Evolutionary conservation across 1,140 invertebrate species (phyloP), one percentile per base, ranked within the genome.

Genomic region (Ylistrum balloti): DNA sequence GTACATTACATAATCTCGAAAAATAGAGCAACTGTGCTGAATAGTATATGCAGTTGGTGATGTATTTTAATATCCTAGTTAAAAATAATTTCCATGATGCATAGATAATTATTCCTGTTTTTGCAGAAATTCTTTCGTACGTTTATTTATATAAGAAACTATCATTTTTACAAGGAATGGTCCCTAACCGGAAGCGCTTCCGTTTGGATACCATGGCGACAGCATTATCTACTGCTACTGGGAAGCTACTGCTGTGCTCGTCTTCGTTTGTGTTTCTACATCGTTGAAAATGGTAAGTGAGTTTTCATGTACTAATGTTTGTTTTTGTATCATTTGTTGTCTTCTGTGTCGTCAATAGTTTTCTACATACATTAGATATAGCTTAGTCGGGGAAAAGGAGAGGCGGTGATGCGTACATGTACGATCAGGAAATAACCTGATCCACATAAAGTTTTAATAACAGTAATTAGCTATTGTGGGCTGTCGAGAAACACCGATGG

Each of bases 191-290:
- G 56, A 74, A 74, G 56, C 1, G 56, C 56, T 74, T 74, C 56
- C 56, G 56, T 74, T 74, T 74, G 22, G 56, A 74, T 74, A 74
- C 56, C 56, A 74, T 74, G 56, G 56, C 22, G 56, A 74, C 56
- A 74, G 56, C 56, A 74, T 74, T 74, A 74, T 74, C 56, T 74
- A 74, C 56, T 74, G 56, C 56, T 74, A 74, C 56, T 74, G 56
- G 56, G 56, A 74, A 74, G 56, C 56, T 74, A 74, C 56, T 28
- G 56, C n/a, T 74, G 56, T n/a, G 56, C 56, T 74, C 56, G 56
- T 74, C 56, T 74, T 74, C 56, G 56, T 74, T 74, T 74, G 56
- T 22, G 3, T 74, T 74, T 28, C 56, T 74, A 28, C n/a, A 74
- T 7, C 1, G 22, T 74, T 74, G 11, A 74, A 74, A 74, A 74